Base-by-base conservation (phyloP, 2,888 invertebrate species). In the Theodoxus fluviatilis region DNA sequence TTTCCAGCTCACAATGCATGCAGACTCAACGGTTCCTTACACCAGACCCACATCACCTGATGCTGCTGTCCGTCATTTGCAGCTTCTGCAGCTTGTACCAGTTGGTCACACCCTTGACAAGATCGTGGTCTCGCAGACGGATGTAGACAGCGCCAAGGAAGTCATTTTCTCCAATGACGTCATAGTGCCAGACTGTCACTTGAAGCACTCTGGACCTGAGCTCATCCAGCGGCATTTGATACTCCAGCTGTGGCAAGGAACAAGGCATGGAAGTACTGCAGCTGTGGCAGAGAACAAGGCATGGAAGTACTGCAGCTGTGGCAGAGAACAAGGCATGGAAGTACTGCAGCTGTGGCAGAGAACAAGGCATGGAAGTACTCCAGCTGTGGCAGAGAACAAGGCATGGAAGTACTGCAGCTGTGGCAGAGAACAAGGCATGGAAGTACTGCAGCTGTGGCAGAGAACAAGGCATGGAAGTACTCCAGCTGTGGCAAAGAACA, bases 181-280 rank as follows among this genome's bases (percentile, higher is more conserved):
- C 96, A 87, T 96, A 94, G 85, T 94, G 93, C 97, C 96, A 97
- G 12, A 97, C 93, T 0, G 96, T 95, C 0, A 96, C 95, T 86
- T 96, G 94, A n/a, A 98, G 88, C 12, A 90, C 91, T 64, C 94
- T 90, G 76, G 90, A 90, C 83, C 91, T 90, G 22, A 96, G 91
- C 55, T 93, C 91, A 65, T 95, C 94, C 75, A 94, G 83, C 0
- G 94, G 92, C 89, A 96, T 91, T 73, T 95, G 91, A 83, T 96
- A 97, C 84, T 94, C 94, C 86, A 97, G 89, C 94, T 94, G 85
- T 47, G 76, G 33, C 15, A 55, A 65, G 22, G 31, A 4, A 4
- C 9, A 12, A 18, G 18, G 43, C 43, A 43, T 43, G 43, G 12
- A 43, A 43, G 18, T 43, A 9, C 9, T 9, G 9, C 12, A 12